phyloP scores from a whole-genome alignment of 1,140 invertebrate species.

The Ridgeia piscesae region DNA sequence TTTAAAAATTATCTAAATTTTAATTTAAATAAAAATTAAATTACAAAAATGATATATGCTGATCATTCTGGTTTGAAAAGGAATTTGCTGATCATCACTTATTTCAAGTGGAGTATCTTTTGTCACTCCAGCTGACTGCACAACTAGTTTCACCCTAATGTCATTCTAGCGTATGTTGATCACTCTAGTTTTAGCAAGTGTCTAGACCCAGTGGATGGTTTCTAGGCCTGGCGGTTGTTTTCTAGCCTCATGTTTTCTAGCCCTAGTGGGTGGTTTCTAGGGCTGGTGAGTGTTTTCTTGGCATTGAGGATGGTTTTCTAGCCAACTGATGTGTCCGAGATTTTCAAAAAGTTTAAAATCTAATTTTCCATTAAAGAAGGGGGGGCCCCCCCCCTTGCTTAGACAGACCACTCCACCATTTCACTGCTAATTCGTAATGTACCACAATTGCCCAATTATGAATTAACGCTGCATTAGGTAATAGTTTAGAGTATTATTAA shows the following conservation, averaged over 20 bases:
- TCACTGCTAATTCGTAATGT: background rate
- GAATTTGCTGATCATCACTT: too few relatives aligned
- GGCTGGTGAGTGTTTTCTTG: background rate
- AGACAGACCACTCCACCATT: background rate
- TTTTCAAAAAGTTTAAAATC: background rate
- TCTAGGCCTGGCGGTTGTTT: background rate
- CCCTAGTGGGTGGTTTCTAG: background rate
- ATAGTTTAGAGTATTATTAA: background rate
- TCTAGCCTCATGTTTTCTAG: background rate
- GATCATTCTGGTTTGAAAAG: too few relatives aligned
- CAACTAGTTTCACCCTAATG: too few relatives aligned
- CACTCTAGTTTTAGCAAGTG: too few relatives aligned
- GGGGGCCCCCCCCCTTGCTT: too few relatives aligned
- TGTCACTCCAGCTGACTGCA: too few relatives aligned
- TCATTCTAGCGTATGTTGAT: too few relatives aligned
- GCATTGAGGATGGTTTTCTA: background rate
- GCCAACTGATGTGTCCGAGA: background rate
- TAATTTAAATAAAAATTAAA: too few relatives aligned
- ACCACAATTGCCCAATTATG: background rate
- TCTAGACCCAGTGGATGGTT: background rate
- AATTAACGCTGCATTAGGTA: background rate
- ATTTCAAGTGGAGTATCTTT: too few relatives aligned
- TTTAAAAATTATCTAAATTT: too few relatives aligned
- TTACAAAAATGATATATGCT: too few relatives aligned
- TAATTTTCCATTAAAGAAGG: background rate